A percentile compares a stretch with the other conserved stretches of the same genome.
Evolutionary conservation across 2,888 invertebrate species (phyloP).

Genomic region (Parapristionchus giblindavisi): DNA sequence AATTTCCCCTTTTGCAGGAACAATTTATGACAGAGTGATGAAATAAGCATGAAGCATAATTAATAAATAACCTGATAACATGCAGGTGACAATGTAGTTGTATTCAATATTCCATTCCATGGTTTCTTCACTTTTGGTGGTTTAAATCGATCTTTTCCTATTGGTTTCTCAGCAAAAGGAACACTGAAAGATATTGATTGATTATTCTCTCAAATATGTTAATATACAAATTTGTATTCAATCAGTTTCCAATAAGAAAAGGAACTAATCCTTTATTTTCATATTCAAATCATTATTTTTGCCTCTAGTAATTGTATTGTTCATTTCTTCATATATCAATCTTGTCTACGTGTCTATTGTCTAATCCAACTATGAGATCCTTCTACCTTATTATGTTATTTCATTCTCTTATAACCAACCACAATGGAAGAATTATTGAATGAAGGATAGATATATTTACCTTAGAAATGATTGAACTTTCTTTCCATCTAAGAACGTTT

Average conservation of each 20-base stretch:
- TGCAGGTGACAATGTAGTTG: slow-evolving; percentile 57
- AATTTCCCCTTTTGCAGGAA: background rate
- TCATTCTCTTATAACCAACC: too few species aligned
- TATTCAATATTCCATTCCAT: slow-evolving; percentile 60
- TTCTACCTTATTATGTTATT: too few species aligned
- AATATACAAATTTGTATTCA: too few species aligned
- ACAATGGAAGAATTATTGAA: too few species aligned
- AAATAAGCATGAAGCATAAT: background rate
- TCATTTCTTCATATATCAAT: too few species aligned
- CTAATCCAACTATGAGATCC: too few species aligned
- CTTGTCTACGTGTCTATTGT: too few species aligned
- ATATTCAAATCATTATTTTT: background rate
- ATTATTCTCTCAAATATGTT: background rate
- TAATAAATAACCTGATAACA: slow-evolving; percentile 60
- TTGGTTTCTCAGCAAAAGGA: slow-evolving; percentile 68
- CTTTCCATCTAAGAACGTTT: slow-evolving; percentile 58
- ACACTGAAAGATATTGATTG: slow-evolving; percentile 47
- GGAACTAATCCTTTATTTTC: too few species aligned
- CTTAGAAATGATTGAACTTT: slow-evolving; percentile 64
- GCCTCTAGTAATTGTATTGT: background rate
- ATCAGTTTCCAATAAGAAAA: too few species aligned
- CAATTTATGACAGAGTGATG: background rate
- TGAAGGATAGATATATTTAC: too few species aligned
- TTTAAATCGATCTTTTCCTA: slow-evolving; percentile 61
- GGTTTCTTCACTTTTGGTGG: slow-evolving; percentile 59